Evolutionary conservation across 2,888 invertebrate genomes (phyloP), one percentile per base, ranked within the genome.

Genomic region (Griposia aprilina): DNA sequence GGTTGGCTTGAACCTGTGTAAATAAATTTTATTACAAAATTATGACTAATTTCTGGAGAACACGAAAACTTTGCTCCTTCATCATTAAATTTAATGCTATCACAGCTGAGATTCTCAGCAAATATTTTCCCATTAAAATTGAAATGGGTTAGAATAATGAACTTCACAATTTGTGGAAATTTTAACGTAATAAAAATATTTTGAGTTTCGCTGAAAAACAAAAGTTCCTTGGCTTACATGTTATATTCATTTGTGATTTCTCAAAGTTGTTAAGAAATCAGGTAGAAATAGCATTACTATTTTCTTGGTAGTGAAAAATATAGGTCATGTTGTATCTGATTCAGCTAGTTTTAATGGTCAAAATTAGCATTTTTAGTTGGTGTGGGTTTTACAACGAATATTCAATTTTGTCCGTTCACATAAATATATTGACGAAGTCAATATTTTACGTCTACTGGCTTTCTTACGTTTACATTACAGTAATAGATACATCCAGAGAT

Each of bases 121-220:
- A 87, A 85, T 85, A 87, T 85, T 85, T 77, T 76, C 69, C 23
- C 26, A 75, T 73, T 76, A 59, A 77, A 82, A 82, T 85, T 78
- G 57, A 72, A 80, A 82, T 68, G 74, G 76, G 72, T 76, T 83
- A 74, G 23, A 86, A 85, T 79, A 87, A 80, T 80, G 45, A 78
- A 79, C 55, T 72, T 74, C 11, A 66, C 26, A 63, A 85, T 80
- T 76, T 70, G 55, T 5, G 50, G 48, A 66, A 67, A 76, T 78
- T 80, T 86, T 63, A 75, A 80, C 62, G 66, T 59, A 74, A 67
- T 60, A 59, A 75, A 67, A 85, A 86, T 78, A 87, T 80, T 83
- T 71, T 71, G 66, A 72, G 68, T 66, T 76, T 13, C 30, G 15
- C 50, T 78, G 57, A 83, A 71, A 83, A 80, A 83, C 87, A 73